A percentile compares a stretch with the other conserved stretches of the same genome.
These are phyloP conservation scores for Ploceus nigricollis DNA, from an alignment of 2,113 vertebrate species.

Conservation along the genomic window DNA sequence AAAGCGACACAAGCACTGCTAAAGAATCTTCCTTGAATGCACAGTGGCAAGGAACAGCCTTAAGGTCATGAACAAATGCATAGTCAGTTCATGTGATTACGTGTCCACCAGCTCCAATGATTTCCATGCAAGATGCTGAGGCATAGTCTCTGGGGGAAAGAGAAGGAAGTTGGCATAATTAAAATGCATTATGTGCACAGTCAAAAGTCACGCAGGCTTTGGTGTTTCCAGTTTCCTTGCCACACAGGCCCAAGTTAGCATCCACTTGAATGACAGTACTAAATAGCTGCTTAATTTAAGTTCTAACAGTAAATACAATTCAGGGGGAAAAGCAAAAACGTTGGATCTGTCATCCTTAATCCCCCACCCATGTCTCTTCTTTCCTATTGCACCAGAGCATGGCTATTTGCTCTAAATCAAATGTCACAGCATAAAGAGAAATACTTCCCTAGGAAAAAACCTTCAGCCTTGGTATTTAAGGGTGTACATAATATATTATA, in stretches of 20 bases:
- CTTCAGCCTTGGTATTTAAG: neutral
- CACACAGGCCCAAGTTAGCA: neutral
- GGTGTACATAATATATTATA: neutral
- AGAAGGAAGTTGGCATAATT: neutral
- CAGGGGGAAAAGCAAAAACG: neutral
- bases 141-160: neutral
- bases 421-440: neutral
- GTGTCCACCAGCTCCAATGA: neutral
- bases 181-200: neutral
- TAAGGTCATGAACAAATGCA: neutral
- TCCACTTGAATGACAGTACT: neutral
- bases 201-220: neutral
- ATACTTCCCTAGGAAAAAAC: neutral
- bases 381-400: neutral
- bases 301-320: neutral
- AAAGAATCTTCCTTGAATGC: neutral
- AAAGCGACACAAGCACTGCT: neutral
- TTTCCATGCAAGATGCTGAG: neutral
- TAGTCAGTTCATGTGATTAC: neutral
- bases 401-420: neutral
- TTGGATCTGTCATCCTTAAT: neutral
- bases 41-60: neutral
- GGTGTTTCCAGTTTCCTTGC: neutral
- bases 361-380: neutral
- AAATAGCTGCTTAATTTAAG: neutral